Conservation (phyloP, 1,140 invertebrate species). For the Zeugodacus cucurbitae region DNA sequence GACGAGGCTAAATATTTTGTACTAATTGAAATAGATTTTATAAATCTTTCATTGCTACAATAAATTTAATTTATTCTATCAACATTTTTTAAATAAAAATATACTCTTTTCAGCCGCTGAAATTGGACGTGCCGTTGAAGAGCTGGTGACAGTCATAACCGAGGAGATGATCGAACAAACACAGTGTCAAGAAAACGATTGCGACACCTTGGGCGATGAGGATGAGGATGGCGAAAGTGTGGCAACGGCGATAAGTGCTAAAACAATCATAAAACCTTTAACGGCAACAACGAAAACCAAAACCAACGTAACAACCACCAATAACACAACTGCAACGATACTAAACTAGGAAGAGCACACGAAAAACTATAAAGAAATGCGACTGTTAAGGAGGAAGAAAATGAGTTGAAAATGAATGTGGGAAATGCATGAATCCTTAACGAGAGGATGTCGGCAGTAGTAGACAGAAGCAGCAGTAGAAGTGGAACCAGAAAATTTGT, state of each 20-base stretch:
- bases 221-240: slow-evolving; percentile 52
- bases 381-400: not conserved
- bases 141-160: slow-evolving; percentile 88
- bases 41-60: no score
- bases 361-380: not conserved
- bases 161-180: slow-evolving; percentile 72
- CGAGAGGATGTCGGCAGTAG: not conserved
- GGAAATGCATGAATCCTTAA: not conserved
- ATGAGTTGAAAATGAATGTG: not conserved
- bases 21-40: no score
- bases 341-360: not conserved
- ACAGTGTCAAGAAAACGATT: slow-evolving; percentile 44
- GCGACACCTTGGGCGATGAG: slow-evolving; percentile 54
- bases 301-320: slow-evolving; percentile 32
- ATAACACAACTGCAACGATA: slow-evolving; percentile 18
- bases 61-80: no score
- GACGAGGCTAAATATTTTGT: no score
- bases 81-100: not conserved
- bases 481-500: no score
- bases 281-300: slow-evolving; percentile 4
- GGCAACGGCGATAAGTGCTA: slow-evolving; percentile 51
- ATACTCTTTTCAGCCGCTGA: slow-evolving; percentile 70
- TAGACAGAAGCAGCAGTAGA: not conserved
- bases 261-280: slow-evolving; percentile 34
- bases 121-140: slow-evolving; percentile 84